phyloP scores from a whole-genome alignment of 30 jellyfish, hydroid and myxozoan genomes.

The Aurelia sp. region DNA sequence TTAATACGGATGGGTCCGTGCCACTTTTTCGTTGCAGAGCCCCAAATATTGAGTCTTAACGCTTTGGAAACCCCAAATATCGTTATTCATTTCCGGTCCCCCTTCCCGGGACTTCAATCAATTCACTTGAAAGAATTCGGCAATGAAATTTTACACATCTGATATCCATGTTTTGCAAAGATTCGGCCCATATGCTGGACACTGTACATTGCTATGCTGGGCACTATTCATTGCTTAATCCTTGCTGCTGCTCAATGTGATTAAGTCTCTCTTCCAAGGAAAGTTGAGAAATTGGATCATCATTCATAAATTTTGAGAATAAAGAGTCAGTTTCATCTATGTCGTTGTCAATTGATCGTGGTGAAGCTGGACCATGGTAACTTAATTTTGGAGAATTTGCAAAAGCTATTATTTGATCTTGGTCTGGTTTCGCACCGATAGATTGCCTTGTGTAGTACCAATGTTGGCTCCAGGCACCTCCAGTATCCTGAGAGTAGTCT shows the following conservation, averaged over 20 bases:
- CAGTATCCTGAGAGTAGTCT: background rate
- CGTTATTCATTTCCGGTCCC: too few species aligned
- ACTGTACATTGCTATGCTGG: too few species aligned
- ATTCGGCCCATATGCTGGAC: too few species aligned
- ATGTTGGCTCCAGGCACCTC: slow-evolving; percentile 24
- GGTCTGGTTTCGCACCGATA: background rate
- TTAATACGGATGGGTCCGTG: too few species aligned
- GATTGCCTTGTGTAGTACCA: slow-evolving; percentile 10
- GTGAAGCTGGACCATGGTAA: background rate
- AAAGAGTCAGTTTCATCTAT: background rate
- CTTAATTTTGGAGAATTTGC: background rate
- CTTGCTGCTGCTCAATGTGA: slow-evolving; percentile 29
- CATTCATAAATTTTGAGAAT: background rate
- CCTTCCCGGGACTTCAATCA: too few species aligned
- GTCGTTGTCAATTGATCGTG: background rate
- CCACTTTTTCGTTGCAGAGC: too few species aligned
- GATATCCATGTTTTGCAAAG: too few species aligned
- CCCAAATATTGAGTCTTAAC: too few species aligned
- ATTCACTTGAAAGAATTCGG: too few species aligned
- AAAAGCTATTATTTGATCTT: background rate
- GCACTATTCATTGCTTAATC: background rate
- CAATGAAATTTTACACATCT: too few species aligned
- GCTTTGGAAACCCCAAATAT: too few species aligned
- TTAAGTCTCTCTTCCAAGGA: slow-evolving; percentile 31
- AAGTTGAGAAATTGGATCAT: background rate